Conservation (phyloP, 2,888 invertebrate genomes). For the Nephrocerus scutellatus region DNA sequence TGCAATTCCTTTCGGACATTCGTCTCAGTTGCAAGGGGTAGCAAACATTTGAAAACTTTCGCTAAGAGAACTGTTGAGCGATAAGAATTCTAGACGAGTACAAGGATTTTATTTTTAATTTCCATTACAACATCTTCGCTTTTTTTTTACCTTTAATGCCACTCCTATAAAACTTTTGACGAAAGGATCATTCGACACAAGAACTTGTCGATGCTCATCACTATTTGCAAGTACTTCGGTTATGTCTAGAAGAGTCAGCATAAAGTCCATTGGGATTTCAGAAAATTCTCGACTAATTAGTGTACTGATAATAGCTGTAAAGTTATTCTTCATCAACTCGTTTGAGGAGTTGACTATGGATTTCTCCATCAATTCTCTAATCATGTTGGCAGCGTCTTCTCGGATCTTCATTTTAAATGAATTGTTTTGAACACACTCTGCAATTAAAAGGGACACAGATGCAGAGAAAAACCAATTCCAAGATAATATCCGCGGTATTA, state of each 20-base stretch:
- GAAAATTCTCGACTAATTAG: conserved; percentile 27
- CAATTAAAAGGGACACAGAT: conserved; percentile 1
- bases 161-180: no score
- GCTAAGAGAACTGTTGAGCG: conserved; percentile 33
- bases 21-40: conserved; percentile 33
- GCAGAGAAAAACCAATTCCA: neutral
- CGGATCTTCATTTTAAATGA: conserved; percentile 28
- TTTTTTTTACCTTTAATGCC: no score
- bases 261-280: conserved; percentile 30
- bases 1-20: conserved; percentile 27
- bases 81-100: no score
- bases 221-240: conserved; percentile 34
- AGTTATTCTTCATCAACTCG: conserved; percentile 20
- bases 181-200: no score
- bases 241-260: conserved; percentile 29
- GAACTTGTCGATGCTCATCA: conserved; percentile 31
- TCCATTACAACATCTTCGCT: no score
- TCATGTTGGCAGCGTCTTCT: conserved; percentile 31
- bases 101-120: no score
- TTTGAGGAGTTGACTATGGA: conserved; percentile 27
- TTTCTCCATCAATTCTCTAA: conserved; percentile 26
- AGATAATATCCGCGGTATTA: conserved; percentile 2
- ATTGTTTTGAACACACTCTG: conserved; percentile 20
- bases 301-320: conserved; percentile 17
- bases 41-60: conserved; percentile 37